Evolutionary conservation across 1,140 invertebrate genomes (phyloP).

Genomic region (Drosophila orena): DNA sequence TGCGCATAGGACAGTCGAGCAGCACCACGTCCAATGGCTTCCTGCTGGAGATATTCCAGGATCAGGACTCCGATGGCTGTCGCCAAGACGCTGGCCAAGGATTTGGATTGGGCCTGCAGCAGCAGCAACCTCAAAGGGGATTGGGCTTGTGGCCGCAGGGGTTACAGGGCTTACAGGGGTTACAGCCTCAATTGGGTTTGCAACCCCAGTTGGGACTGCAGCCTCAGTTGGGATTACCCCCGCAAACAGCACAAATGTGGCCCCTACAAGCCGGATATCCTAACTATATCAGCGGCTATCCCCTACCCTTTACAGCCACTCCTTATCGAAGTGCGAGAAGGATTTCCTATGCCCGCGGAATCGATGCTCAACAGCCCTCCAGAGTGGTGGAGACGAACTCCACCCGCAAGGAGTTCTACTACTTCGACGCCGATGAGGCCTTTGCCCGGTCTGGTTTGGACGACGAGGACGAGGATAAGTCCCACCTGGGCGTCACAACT

Average conservation of each 20-base stretch:
- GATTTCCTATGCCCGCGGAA: constrained; percentile 57
- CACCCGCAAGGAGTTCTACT: constrained; percentile 80
- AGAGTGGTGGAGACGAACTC: constrained; percentile 76
- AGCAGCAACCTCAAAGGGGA: constrained; percentile 21
- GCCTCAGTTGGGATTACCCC: constrained; percentile 20
- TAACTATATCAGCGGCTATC: constrained; percentile 34
- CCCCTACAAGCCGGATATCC: constrained; percentile 30
- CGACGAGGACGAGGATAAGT: constrained; percentile 35
- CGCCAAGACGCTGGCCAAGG: constrained; percentile 14
- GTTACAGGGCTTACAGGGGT: not conserved
- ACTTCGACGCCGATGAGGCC: constrained; percentile 78
- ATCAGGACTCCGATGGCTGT: constrained; percentile 85
- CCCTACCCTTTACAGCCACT: constrained; percentile 40
- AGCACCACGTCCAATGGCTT: constrained; percentile 85
- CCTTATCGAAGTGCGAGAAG: constrained; percentile 62
- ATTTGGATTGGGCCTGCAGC: constrained; percentile 29
- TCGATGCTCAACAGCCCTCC: constrained; percentile 64
- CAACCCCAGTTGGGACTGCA: constrained; percentile 23
- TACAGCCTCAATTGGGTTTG: constrained; percentile 19
- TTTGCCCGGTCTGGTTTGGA: constrained; percentile 66
- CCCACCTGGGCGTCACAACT: not conserved
- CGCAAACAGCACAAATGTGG: constrained; percentile 32
- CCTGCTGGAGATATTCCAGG: constrained; percentile 86
- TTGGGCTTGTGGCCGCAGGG: constrained; percentile 18
- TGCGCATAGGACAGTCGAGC: constrained; percentile 70